Evolutionary conservation across 2,888 invertebrate genomes (phyloP), one percentile per base, ranked within the genome.

Genomic region (Zele albiditarsus): DNA sequence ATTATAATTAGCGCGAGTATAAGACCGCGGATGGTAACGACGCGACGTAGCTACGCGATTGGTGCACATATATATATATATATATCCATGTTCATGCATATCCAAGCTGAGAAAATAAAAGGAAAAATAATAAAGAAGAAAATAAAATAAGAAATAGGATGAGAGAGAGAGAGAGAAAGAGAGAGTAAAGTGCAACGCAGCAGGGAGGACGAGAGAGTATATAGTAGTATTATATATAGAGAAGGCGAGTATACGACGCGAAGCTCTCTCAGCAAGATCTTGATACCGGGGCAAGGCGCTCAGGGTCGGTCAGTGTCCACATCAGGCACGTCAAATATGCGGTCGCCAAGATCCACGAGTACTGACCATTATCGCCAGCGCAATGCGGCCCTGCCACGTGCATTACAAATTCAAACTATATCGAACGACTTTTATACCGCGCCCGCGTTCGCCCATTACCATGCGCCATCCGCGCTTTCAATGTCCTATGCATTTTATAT

Each of bases 1-100:
- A 78, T 84, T 81, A 79, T 82, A 84, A 85, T 85, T 82, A 82
- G 78, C 79, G 60, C 65, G 72, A n/a, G n/a, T 46, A 46, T 57
- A 68, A 67, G 3, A n/a, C 67, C 31, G 49, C 27, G 49, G 28
- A 67, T 28, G 25, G 49, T 67, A 67, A 67, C 46, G 49, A 67
- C 46, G 27, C 49, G 49, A 67, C 25, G 16, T 68, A 28, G 69
- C 76, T 23, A 65, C 49, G 69, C 68, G 72, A 53, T 60, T 38
- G 5, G 60, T 27, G 53, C n/a, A 14, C n/a, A 46, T 46, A 16
- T 33, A 33, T 33, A 33, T 33, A 8, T 33, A 8, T 33, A 33
- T 33, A 8, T 33, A 8, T 33, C 3, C 6, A 6, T n/a, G n/a
- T 46, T 4, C n/a, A 16, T n/a, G 46, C 3, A 42, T 46, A 16